Evolutionary conservation across 2,888 invertebrate genomes (phyloP), one percentile per base, ranked within the genome.

Genomic region (Cenopis cana): DNA sequence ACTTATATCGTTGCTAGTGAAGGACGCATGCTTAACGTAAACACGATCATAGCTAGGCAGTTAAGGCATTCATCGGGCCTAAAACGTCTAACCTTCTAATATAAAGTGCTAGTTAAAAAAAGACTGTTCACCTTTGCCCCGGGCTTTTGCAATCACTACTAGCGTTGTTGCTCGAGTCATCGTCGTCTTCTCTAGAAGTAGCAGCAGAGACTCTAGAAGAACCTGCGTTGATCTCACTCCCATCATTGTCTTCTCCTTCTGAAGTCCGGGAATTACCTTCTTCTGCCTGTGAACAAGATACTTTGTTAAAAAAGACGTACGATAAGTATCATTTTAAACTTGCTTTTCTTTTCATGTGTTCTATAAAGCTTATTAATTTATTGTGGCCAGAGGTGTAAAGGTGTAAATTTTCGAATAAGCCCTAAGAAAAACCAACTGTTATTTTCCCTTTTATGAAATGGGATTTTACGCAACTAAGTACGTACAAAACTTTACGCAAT

Each of bases 111-210:
- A 6, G 0, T 33, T 8, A 33, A 33, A n/a, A 36, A 20, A 29
- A 38, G 24, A 1, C n/a, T 72, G 76, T 84, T 83, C 86, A 96
- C 96, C 95, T 95, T 85, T 95, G 95, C 79, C 95, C 95, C 57
- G 96, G 95, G 83, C 96, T 96, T 82, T 96, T 96, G 90, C 95
- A 95, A 77, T 96, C 95, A 62, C 95, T 95, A 83, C 96, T 95
- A 78, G 94, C 95, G 78, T 95, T 95, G 83, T 95, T 95, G 82
- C 95, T 95, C 76, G 95, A 95, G 84, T 95, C 95, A 76, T 96
- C 96, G 77, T 96, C 95, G 57, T 96, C 96, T 80, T 96, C 96
- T 75, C 95, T 94, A 66, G 96, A 96, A 24, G 95, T 95, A 70
- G 95, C 94, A 76, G 95, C 93, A 17, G 95, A 95, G 20, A 90